These are phyloP conservation scores for Zalophus californianus DNA, from an alignment of 2,797 vertebrate species.

Conservation along the genomic window DNA sequence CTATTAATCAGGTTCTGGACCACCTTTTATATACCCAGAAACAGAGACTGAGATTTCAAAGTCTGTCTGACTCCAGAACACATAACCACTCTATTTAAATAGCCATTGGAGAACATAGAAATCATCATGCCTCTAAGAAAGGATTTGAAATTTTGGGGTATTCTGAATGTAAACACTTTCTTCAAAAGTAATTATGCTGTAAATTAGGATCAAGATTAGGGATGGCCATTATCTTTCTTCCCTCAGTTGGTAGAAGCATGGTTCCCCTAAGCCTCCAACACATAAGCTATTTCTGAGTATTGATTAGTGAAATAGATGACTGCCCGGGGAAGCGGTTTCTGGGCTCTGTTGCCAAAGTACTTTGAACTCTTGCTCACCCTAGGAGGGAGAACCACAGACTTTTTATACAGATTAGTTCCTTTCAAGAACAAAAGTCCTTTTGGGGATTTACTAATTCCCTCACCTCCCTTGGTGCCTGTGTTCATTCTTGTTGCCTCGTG, in stretches of 20 bases:
- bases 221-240: background rate
- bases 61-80: background rate
- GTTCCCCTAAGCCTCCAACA: background rate
- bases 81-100: background rate
- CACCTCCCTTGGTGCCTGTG: background rate
- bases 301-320: constrained; percentile 19
- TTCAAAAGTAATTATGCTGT: constrained; percentile 47
- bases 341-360: constrained; percentile 53
- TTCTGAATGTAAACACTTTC: constrained; percentile 51
- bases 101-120: constrained; percentile 33
- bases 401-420: constrained; percentile 74
- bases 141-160: constrained; percentile 21
- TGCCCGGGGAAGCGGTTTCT: constrained; percentile 42
- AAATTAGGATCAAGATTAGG: constrained; percentile 11
- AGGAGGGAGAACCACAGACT: constrained; percentile 53
- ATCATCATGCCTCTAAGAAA: constrained; percentile 8
- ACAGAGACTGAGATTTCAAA: background rate
- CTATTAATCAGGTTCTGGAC: background rate
- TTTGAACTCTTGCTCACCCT: constrained; percentile 68
- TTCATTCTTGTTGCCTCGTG: constrained; percentile 60
- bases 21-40: constrained; percentile 18
- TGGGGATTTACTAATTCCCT: constrained; percentile 74
- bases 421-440: constrained; percentile 81
- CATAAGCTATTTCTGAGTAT: constrained; percentile 56
- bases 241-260: constrained; percentile 24